Evolutionary conservation across 2,113 vertebrate species (phyloP), one percentile per base, ranked within the genome.

Genomic region (Ondatra zibethicus): DNA sequence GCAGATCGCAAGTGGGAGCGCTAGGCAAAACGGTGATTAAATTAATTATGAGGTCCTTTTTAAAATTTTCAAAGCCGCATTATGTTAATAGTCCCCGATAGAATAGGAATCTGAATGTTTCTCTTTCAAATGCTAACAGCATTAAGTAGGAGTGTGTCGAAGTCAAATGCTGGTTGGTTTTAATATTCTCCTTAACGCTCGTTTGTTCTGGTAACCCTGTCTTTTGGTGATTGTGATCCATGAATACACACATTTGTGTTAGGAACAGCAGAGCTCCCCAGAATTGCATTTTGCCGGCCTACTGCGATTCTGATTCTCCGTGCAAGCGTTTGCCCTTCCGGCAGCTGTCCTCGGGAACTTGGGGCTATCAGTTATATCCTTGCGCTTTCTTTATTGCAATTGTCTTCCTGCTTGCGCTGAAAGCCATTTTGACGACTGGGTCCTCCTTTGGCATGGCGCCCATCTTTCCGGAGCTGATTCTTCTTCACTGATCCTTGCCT

Each of bases 31-130:
- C 77, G 52, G 45, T 94, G 89, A 96, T 70, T 58, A 84, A 96
- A 94, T 97, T 97, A 97, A 97, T 97, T 97, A 96, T 97, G 96
- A 98, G 95, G 92, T 95, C 94, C 96, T 93, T 98, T 92, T 89
- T 92, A 82, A 82, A 93, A 75, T 80, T 97, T 91, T 92, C 93
- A 92, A 80, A 92, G 72, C 88, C 78, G 61, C 68, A 92, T 95
- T 80, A 76, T 96, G 97, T 91, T 98, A 95, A 95, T 97, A 95
- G 75, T 93, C 82, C 55, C 93, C 80, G 81, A 42, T 33, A 97
- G 93, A 86, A 91, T 72, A 94, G 9, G 61, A 92, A 89, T 58
- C 87, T 68, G 58, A 92, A 98, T 93, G 89, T 39, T 93, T 96
- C 82, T 4, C 33, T 91, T 87, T 29, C 45, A 23, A 78, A 97